These are phyloP conservation scores for Scrobipalpa costella DNA, from an alignment of 2,888 invertebrate genomes.

Conservation along the genomic window DNA sequence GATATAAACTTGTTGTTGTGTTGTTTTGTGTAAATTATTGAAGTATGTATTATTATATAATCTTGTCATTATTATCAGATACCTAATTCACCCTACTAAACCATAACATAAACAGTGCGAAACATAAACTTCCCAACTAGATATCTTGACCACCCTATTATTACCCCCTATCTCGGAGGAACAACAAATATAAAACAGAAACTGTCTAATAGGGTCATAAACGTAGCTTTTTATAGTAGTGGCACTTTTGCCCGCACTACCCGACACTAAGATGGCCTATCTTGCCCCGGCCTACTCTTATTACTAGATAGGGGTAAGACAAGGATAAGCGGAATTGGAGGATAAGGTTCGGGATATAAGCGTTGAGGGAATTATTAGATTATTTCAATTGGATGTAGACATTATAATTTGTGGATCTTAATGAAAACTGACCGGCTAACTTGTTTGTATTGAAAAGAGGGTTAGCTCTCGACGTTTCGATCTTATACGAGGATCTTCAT, in stretches of 20 bases:
- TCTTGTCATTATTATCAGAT: no score
- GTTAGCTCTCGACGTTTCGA: no score
- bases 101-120: not conserved
- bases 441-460: no score
- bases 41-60: no score
- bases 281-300: conserved; percentile 3
- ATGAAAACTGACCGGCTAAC: no score
- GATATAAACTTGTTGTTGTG: no score
- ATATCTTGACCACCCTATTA: conserved; percentile 7
- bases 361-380: not conserved
- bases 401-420: no score
- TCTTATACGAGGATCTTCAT: no score
- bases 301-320: conserved; percentile 15
- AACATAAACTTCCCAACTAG: not conserved
- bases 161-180: conserved; percentile 15
- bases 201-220: conserved; percentile 19
- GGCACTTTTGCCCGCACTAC: conserved; percentile 30
- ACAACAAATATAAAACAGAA: conserved; percentile 17
- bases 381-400: not conserved
- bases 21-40: no score
- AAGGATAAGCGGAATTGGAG: conserved; percentile 6
- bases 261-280: conserved; percentile 14
- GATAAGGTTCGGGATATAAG: not conserved
- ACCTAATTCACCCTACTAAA: not conserved
- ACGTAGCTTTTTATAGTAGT: conserved; percentile 19